phyloP scores from a whole-genome alignment of 30 jellyfish, hydroid and myxozoan species.

The Mastigias papua region DNA sequence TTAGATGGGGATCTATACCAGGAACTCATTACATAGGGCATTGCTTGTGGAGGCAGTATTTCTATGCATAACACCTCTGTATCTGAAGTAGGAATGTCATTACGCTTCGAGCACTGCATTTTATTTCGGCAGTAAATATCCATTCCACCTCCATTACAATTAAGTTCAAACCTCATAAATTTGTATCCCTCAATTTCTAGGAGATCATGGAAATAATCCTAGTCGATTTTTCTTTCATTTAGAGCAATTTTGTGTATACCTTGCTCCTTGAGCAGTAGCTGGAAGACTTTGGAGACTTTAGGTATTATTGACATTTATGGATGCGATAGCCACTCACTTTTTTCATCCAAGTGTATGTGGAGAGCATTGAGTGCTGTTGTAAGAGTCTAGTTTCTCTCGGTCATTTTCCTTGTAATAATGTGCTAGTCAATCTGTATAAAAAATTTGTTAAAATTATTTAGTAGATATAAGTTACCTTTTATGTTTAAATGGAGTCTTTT shows the following conservation, averaged over 20 bases:
- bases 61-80: not conserved
- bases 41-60: not conserved
- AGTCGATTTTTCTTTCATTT: slow-evolving; percentile 42
- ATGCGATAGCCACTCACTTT: slow-evolving; percentile 37
- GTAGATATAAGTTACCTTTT: not conserved
- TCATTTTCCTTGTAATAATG: not conserved
- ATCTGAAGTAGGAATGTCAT: not conserved
- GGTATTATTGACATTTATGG: slow-evolving; percentile 33
- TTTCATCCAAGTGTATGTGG: slow-evolving; percentile 16
- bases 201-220: slow-evolving; percentile 4
- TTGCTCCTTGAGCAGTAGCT: slow-evolving; percentile 8
- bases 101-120: not conserved
- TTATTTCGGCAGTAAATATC: not conserved
- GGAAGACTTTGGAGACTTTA: not conserved
- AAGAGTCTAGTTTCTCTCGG: not conserved
- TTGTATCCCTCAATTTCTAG: slow-evolving; percentile 6
- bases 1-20: slow-evolving; percentile 22
- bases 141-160: not conserved
- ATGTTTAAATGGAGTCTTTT: slow-evolving; percentile 17
- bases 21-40: not conserved
- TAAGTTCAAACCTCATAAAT: slow-evolving; percentile 17
- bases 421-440: not conserved
- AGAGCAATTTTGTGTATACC: slow-evolving; percentile 45
- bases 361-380: not conserved
- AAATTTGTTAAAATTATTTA: slow-evolving; percentile 1